Evolutionary conservation across 2,888 invertebrate genomes (phyloP), one percentile per base, ranked within the genome.

Genomic region (Aleiodes alternator): DNA sequence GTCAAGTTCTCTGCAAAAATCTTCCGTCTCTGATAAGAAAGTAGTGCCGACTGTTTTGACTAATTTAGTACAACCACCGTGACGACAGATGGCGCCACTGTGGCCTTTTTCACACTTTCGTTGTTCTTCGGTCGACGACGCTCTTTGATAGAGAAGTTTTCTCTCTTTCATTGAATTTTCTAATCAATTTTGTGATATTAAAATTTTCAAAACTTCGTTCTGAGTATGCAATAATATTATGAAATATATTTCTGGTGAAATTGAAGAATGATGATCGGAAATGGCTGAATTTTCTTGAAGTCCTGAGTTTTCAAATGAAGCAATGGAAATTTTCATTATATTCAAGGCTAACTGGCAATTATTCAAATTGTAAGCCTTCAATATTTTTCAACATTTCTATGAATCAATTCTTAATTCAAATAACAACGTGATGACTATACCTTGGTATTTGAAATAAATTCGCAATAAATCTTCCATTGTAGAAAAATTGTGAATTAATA

Each of bases 51-150:
- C 80, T 70, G 78, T 55, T 72, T 76, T 6, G 74, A 77, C 79
- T 71, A 8, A 76, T 77, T 69, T 34, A 31, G 23, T 43, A 11
- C 43, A 11, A 43, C 7, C 14, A 0, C 4, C 1, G 4, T 4
- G 43, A 76, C 81, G 73, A 77, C 48, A 84, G 85, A 76, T 85
- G 85, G 82, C 83, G 61, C 64, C 79, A 81, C 73, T 6, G 14
- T 80, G 70, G 57, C 69, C 78, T 80, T 81, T 82, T 66, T 9
- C 16, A 64, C 34, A 29, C 34, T 9, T 7, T 53, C n/a, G 23
- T 14, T 64, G 16, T 34, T 34, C 5, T 23, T 68, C 31, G 43
- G 9, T 43, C 8, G 31, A 31, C 34, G 7, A 11, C 9, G 14
- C 9, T 9, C 9, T 29, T 50, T 14, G 43, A 16, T 12, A n/a